These are phyloP conservation scores for Aphidius ervi DNA, from an alignment of 1,140 invertebrate genomes.

Conservation along the genomic window DNA sequence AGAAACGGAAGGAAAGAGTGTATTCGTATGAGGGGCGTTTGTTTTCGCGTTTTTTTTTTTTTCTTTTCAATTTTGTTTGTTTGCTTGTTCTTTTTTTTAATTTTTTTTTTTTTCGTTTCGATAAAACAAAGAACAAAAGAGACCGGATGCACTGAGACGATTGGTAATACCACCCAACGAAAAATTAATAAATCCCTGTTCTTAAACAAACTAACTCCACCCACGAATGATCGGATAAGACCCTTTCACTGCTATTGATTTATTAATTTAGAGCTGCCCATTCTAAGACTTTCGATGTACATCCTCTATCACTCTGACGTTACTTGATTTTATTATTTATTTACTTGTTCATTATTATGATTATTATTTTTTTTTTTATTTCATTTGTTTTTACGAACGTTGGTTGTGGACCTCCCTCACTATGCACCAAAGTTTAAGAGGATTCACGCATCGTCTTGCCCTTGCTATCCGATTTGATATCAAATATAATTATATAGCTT, in stretches of 20 bases:
- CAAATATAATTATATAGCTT: constrained; percentile 52
- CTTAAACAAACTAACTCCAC: constrained; percentile 55
- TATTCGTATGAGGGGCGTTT: too few relatives aligned
- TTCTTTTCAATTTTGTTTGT: background rate
- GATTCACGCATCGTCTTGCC: constrained; percentile 29
- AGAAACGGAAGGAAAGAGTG: too few relatives aligned
- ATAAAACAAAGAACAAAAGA: constrained; percentile 9
- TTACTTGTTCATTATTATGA: too few relatives aligned
- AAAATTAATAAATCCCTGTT: constrained; percentile 53
- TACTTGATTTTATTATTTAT: background rate
- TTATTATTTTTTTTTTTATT: too few relatives aligned
- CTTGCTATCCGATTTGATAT: constrained; percentile 50
- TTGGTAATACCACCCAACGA: constrained; percentile 48
- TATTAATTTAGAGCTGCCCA: constrained; percentile 55
- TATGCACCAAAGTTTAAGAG: constrained; percentile 41
- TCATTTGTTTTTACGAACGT: background rate
- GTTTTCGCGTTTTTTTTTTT: too few relatives aligned
- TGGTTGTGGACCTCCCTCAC: constrained; percentile 27
- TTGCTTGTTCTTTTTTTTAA: too few relatives aligned
- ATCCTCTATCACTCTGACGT: constrained; percentile 8
- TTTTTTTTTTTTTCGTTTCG: too few relatives aligned
- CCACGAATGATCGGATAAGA: constrained; percentile 51
- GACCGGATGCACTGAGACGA: constrained; percentile 32
- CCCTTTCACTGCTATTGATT: constrained; percentile 41
- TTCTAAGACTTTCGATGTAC: constrained; percentile 39